Evolutionary conservation across 2,113 vertebrate genomes (phyloP).

Genomic region (Nothobranchius furzeri): DNA sequence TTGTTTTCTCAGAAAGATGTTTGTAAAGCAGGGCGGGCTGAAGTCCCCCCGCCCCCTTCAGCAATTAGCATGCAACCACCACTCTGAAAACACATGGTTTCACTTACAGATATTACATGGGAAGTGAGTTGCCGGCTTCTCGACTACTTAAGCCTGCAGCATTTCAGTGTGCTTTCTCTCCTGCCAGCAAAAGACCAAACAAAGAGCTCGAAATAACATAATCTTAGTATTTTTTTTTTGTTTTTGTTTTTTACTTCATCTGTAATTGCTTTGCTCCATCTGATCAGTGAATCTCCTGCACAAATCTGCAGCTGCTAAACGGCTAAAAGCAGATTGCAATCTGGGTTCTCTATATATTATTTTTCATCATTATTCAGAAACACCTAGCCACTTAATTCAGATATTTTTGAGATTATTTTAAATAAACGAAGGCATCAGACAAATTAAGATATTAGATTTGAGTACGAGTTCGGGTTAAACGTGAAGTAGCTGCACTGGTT

Average conservation of each 20-base stretch:
- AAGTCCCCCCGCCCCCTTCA: conserved; percentile 32
- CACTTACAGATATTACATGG: conserved; percentile 74
- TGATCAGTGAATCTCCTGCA: conserved; percentile 26
- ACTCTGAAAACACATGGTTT: conserved; percentile 74
- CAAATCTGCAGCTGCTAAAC: conserved; percentile 42
- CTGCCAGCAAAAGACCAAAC: conserved; percentile 33
- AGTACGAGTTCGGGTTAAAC: background rate
- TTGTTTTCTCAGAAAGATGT: conserved; percentile 60
- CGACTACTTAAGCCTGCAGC: conserved; percentile 34
- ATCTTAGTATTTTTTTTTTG: conserved; percentile 42
- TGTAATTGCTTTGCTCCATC: conserved; percentile 45
- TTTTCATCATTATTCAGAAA: conserved; percentile 3
- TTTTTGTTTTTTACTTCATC: conserved; percentile 25
- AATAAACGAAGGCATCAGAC: background rate
- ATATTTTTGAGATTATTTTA: background rate
- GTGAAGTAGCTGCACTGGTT: background rate
- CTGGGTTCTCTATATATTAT: conserved; percentile 4
- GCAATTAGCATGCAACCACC: conserved; percentile 68
- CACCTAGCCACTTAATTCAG: background rate
- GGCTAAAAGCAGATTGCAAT: background rate
- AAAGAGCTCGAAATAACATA: conserved; percentile 55
- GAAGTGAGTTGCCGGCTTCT: conserved; percentile 57
- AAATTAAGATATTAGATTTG: background rate
- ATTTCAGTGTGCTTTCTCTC: conserved; percentile 29
- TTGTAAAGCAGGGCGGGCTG: conserved; percentile 63